Percentiles rank a stretch among this genome's conserved stretches.
phyloP scores from a whole-genome alignment of 2,797 vertebrate species.

The Erpetoichthys calabaricus region DNA sequence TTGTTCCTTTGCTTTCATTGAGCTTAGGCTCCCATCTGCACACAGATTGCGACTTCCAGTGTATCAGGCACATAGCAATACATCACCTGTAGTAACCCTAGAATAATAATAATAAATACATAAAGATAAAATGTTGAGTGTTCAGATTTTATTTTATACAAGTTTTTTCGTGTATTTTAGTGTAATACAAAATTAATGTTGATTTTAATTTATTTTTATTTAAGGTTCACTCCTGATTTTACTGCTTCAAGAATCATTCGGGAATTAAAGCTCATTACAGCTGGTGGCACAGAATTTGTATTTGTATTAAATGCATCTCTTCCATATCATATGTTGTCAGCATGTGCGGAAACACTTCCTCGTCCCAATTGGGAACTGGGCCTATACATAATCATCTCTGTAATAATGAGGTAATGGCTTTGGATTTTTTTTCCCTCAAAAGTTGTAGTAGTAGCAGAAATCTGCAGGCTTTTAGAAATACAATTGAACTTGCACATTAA shows the following conservation, averaged over 20 bases:
- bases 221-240: slow-evolving; percentile 97
- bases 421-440: background rate
- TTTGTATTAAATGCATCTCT: slow-evolving; percentile 90
- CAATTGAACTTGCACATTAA: too few species aligned
- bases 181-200: too few species aligned
- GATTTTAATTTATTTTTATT: slow-evolving; percentile 12
- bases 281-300: slow-evolving; percentile 80
- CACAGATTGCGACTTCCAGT: too few species aligned
- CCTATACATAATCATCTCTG: slow-evolving; percentile 80
- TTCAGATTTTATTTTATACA: too few species aligned
- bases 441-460: background rate
- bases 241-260: slow-evolving; percentile 89
- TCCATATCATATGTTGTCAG: slow-evolving; percentile 90
- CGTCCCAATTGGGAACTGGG: slow-evolving; percentile 90
- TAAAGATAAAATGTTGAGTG: too few species aligned
- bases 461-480: background rate
- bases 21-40: too few species aligned
- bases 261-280: slow-evolving; percentile 81
- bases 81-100: too few species aligned
- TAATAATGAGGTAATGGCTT: slow-evolving; percentile 76
- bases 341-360: slow-evolving; percentile 84
- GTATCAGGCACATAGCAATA: too few species aligned
- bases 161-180: too few species aligned
- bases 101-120: too few species aligned
- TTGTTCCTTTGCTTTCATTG: too few species aligned